Evolutionary conservation across 2,888 invertebrate genomes (phyloP).

Genomic region (Catocala sponsa): DNA sequence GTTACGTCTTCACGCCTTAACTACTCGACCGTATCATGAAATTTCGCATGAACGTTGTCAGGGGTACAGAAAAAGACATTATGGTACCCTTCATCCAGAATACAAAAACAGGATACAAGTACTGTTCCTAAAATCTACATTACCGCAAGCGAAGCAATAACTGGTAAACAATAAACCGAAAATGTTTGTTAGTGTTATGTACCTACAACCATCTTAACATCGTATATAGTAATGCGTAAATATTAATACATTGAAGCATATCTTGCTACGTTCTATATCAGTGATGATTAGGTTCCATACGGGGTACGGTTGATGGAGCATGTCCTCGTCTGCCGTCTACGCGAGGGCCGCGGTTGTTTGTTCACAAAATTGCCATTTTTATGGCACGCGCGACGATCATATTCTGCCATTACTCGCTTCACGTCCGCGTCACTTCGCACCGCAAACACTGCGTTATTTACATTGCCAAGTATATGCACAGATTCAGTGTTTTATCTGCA

Average conservation of each 20-base stretch:
- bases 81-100: too few relatives aligned
- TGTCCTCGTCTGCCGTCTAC: slow-evolving; percentile 50
- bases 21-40: too few relatives aligned
- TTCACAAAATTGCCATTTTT: slow-evolving; percentile 75
- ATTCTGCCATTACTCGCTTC: slow-evolving; percentile 60
- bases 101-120: too few relatives aligned
- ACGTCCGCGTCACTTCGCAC: slow-evolving; percentile 51
- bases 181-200: too few relatives aligned
- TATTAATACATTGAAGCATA: background rate
- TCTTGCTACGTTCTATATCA: slow-evolving; percentile 45
- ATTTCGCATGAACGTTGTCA: too few relatives aligned
- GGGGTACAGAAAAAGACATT: too few relatives aligned
- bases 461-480: slow-evolving; percentile 17
- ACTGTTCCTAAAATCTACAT: too few relatives aligned
- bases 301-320: slow-evolving; percentile 66
- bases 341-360: slow-evolving; percentile 66
- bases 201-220: too few relatives aligned
- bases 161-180: too few relatives aligned
- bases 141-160: too few relatives aligned
- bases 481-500: slow-evolving; percentile 31
- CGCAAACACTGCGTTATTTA: slow-evolving; percentile 44
- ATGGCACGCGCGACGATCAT: slow-evolving; percentile 62
- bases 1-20: too few relatives aligned
- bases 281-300: slow-evolving; percentile 66
- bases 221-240: too few relatives aligned